Percentiles rank a stretch among this genome's conserved stretches.
Conservation (phyloP, 1,140 invertebrate genomes). For the Cotesia vestalis region DNA sequence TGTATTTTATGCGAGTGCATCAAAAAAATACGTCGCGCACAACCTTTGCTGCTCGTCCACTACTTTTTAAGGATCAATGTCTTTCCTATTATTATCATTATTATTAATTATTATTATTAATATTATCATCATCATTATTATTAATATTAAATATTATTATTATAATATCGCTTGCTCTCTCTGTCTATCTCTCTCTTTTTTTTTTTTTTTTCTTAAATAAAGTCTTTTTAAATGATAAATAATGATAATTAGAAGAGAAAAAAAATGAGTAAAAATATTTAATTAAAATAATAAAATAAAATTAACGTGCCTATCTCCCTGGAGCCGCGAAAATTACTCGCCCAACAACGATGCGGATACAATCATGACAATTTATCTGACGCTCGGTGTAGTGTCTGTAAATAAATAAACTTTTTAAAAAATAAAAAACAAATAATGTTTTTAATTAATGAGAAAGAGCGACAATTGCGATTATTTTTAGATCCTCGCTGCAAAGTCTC, state of each 20-base stretch:
- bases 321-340: conserved; percentile 25
- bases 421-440: background rate
- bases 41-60: conserved; percentile 40
- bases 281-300: conserved; percentile 25
- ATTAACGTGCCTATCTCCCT: conserved; percentile 32
- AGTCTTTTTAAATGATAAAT: too few relatives aligned
- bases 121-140: background rate
- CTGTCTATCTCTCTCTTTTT: conserved; percentile 5
- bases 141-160: conserved; percentile 1
- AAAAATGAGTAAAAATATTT: background rate
- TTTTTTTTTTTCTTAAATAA: conserved; percentile 6
- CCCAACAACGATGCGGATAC: conserved; percentile 38
- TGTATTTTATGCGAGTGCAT: conserved; percentile 9
- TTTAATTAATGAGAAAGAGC: conserved; percentile 31
- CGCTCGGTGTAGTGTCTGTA: background rate
- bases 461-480: conserved; percentile 2
- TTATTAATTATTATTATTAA: conserved; percentile 2
- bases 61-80: conserved; percentile 41
- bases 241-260: background rate
- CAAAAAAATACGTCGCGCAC: conserved; percentile 26
- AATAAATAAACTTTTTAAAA: background rate
- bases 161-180: background rate
- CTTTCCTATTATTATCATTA: conserved; percentile 23
- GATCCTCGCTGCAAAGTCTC: conserved; percentile 15
- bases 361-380: conserved; percentile 31